Percentiles rank a stretch among this genome's conserved stretches.
These are phyloP conservation scores for Psittacula derbiana DNA, from an alignment of 2,797 vertebrate species.

Conservation along the genomic window DNA sequence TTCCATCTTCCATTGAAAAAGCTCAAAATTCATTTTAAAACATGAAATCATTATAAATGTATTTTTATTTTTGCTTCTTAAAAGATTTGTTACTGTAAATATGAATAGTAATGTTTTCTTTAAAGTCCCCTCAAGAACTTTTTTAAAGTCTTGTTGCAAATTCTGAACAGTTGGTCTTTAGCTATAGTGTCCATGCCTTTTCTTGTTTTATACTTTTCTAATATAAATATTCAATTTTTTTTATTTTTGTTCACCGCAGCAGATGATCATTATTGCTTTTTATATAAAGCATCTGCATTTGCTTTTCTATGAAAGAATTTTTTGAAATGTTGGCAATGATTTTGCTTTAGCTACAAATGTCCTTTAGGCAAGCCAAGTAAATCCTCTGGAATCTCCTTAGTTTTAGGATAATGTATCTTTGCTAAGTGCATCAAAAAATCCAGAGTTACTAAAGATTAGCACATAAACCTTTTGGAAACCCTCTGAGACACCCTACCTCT, in stretches of 20 bases:
- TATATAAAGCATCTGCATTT: background rate
- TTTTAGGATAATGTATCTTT: background rate
- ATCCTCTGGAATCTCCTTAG: background rate
- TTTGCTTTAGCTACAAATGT: background rate
- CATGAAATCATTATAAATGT: background rate
- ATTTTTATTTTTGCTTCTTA: background rate
- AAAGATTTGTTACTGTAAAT: background rate
- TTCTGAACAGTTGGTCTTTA: background rate
- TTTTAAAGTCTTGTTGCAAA: background rate
- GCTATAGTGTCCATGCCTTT: background rate
- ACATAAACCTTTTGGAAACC: background rate
- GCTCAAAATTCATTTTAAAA: background rate
- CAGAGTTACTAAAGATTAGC: background rate
- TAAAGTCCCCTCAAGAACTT: background rate
- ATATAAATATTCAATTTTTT: background rate
- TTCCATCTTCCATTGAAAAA: background rate
- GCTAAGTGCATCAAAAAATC: background rate
- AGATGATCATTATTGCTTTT: background rate
- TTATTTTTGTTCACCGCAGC: background rate
- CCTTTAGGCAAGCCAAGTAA: background rate
- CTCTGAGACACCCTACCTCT: background rate
- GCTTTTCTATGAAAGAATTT: background rate
- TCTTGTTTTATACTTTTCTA: background rate
- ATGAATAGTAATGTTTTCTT: background rate
- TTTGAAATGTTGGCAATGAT: background rate